These are phyloP conservation scores for Camelus dromedarius DNA, from an alignment of 2,113 vertebrate genomes.

Conservation along the genomic window DNA sequence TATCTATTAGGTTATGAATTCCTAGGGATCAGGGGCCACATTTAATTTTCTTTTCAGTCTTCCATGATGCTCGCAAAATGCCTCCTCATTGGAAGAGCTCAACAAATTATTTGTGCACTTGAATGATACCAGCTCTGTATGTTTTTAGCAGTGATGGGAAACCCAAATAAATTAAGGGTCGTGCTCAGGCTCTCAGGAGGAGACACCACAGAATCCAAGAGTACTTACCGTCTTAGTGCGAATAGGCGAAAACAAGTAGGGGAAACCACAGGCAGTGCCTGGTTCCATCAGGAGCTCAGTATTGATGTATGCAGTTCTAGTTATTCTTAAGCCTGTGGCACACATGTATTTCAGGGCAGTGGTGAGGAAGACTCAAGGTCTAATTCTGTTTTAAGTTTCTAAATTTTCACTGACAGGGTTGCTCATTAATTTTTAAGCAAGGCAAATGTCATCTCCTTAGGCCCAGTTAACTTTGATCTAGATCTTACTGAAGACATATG, in stretches of 20 bases:
- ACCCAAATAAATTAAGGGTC: slow-evolving; percentile 3
- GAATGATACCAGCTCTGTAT: slow-evolving; percentile 15
- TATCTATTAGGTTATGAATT: slow-evolving; percentile 47
- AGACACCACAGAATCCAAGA: slow-evolving; percentile 13
- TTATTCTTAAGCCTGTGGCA: slow-evolving; percentile 28
- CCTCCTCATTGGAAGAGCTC: not conserved
- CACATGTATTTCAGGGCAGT: not conserved
- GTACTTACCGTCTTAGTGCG: not conserved
- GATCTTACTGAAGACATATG: slow-evolving; percentile 25
- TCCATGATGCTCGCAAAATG: slow-evolving; percentile 17
- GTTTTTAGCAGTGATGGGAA: slow-evolving; percentile 40
- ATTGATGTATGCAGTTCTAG: not conserved
- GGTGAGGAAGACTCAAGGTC: not conserved
- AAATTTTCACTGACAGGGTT: slow-evolving; percentile 25
- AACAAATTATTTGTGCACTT: slow-evolving; percentile 38
- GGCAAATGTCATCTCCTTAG: slow-evolving; percentile 18
- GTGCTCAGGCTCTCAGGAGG: not conserved
- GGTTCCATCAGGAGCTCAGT: not conserved
- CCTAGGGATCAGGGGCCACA: slow-evolving; percentile 13
- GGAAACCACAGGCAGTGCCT: not conserved
- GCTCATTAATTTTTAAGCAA: slow-evolving; percentile 57
- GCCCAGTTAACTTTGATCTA: slow-evolving; percentile 25
- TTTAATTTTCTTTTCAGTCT: slow-evolving; percentile 53
- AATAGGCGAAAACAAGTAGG: slow-evolving; percentile 12
- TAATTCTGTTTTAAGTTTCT: slow-evolving; percentile 42